These are phyloP conservation scores for Drosophila austrosaltans DNA, from an alignment of 2,888 invertebrate species.

Conservation along the genomic window DNA sequence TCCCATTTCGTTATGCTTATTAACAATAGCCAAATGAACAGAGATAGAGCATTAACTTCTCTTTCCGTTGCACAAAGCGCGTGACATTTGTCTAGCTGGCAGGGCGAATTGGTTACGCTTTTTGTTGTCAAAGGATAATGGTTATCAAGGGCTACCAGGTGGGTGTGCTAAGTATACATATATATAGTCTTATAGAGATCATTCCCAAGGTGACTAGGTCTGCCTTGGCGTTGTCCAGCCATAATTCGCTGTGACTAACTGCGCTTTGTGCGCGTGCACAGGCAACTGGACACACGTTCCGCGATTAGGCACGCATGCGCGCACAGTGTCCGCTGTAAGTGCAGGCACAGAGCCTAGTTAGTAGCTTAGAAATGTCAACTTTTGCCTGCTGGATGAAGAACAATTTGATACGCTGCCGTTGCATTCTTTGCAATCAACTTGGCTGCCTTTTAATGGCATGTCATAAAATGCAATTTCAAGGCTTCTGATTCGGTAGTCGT, in stretches of 20 bases:
- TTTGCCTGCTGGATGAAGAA: constrained; percentile 37
- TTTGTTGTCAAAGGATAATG: constrained; percentile 71
- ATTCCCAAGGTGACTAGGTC: constrained; percentile 50
- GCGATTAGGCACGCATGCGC: constrained; percentile 70
- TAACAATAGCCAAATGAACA: constrained; percentile 45
- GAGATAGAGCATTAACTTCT: constrained; percentile 37
- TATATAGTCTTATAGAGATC: constrained; percentile 30
- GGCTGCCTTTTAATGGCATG: constrained; percentile 56
- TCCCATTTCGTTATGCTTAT: constrained; percentile 52
- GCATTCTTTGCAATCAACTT: constrained; percentile 55
- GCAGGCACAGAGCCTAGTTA: constrained; percentile 54
- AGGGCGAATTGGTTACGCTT: constrained; percentile 56
- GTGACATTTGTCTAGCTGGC: constrained; percentile 70
- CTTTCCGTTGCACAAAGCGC: constrained; percentile 29
- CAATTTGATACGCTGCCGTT: constrained; percentile 56
- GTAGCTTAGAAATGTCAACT: constrained; percentile 71
- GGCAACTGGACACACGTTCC: constrained; percentile 66
- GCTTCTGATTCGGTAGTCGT: constrained; percentile 65
- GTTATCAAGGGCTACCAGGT: constrained; percentile 60
- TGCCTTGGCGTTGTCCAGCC: constrained; percentile 31
- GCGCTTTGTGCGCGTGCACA: constrained; percentile 56
- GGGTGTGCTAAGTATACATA: constrained; percentile 52
- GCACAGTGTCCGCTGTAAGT: constrained; percentile 42
- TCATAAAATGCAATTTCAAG: constrained; percentile 74
- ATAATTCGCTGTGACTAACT: constrained; percentile 74